Base-by-base conservation (phyloP, 2,888 invertebrate species). In the Amphipoea oculea region DNA sequence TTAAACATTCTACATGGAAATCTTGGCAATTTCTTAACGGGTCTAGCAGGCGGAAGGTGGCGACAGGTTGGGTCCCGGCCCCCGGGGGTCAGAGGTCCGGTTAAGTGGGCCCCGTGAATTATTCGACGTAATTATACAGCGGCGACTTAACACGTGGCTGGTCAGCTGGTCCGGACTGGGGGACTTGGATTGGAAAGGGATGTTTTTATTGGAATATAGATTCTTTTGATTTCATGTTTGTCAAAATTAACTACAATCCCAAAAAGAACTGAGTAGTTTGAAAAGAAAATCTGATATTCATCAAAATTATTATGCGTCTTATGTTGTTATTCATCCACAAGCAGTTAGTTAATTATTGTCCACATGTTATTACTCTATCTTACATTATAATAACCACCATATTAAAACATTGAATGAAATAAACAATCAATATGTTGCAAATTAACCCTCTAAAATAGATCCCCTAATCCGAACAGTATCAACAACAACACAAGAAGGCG, bases 131-230 rank as follows among this genome's bases (percentile, higher is more conserved):
- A 96, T 96, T 96, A 95, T 96, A 94, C 94, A 94, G 91, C 90
- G 91, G 87, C 93, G 92, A 92, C 94, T 96, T 96, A 95, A 95
- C 96, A 96, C 96, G 96, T 96, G 95, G 94, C 91, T 83, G 86
- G 86, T 80, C 80, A 76, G 57, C 42, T 0, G 67, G 93, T 92
- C 86, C 92, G 62, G 5, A 93, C n/a, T 92, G 36, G 40, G 90
- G 29, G 73, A 89, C 91, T 77, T 57, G 42, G 20, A 40, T 11
- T 23, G 36, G 11, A 62, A 14, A 54, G 1, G n/a, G 48, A 73
- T n/a, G 20, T 23, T 77, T 67, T 29, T 11, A 77, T 67, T 60
- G 23, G 11, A 66, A 20, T n/a, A 45, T 17, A 2, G 29, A 17
- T 23, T 60, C 0, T 29, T n/a, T 51, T 57, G n/a, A 1, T 57